Evolutionary conservation across 2,888 invertebrate genomes (phyloP), one percentile per base, ranked within the genome.

Genomic region (Hypolimnas misippus): DNA sequence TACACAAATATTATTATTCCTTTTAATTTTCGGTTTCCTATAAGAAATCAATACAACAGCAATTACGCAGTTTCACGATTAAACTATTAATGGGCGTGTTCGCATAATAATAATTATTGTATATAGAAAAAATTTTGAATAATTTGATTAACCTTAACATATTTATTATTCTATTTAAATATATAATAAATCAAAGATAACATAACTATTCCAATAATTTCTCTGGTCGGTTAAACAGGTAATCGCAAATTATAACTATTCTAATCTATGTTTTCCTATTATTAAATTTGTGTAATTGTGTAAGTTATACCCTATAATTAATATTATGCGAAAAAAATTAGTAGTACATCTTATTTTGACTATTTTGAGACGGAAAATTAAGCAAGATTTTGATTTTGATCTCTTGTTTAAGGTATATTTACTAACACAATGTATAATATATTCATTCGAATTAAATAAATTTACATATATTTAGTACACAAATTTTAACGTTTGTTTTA

Each of bases 1-100:
- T 74, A 70, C 62, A 66, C 65, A 63, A 61, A 75, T 75, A 76
- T 73, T 72, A 73, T 69, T 75, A 71, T 82, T 79, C 72, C 62
- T 69, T 67, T 68, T 73, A 71, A 75, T 76, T 80, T 80, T 78
- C 70, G 70, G 73, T 77, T 70, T 75, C 76, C 76, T 79, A 78
- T 65, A 71, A 68, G 65, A 65, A 69, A 73, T 68, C 65, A 59
- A 70, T 66, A 64, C 54, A 65, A 55, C 35, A 57, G 62, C 68
- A 73, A 73, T 73, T 73, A 73, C 49, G 64, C 65, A 60, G 73
- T 73, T 73, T 73, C 73, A 69, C 73, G 67, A 60, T 62, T 67
- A 62, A 66, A 62, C 64, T 63, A 65, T 60, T 62, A 62, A 58
- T 67, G 63, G 72, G 70, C 57, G 71, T 68, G 69, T 68, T 52